Evolutionary conservation across 2,888 invertebrate species (phyloP).

Genomic region (Tinea semifulvella): DNA sequence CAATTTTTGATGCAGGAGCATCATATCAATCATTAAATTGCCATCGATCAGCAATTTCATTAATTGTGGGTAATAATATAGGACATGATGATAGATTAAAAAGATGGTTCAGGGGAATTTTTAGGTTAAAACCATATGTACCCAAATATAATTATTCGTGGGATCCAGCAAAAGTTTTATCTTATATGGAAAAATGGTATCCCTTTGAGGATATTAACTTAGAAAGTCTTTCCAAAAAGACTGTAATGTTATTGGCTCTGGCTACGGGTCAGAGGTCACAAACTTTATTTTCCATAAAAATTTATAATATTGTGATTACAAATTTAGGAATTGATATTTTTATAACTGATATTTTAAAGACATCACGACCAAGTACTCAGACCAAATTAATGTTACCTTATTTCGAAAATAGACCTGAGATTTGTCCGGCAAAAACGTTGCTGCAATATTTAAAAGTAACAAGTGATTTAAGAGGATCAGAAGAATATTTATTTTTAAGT

Average conservation of each 20-base stretch:
- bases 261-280: conserved; percentile 15
- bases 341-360: conserved; percentile 1
- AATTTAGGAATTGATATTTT: not conserved
- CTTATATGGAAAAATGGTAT: not conserved
- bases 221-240: conserved; percentile 8
- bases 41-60: conserved; percentile 13
- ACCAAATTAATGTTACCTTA: conserved; percentile 10
- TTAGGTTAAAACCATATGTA: conserved; percentile 13
- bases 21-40: conserved; percentile 8
- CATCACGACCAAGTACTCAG: conserved; percentile 2
- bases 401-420: conserved; percentile 9
- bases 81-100: conserved; percentile 13
- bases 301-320: conserved; percentile 2
- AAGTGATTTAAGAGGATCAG: not conserved
- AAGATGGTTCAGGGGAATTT: conserved; percentile 10
- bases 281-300: conserved; percentile 11
- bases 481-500: conserved; percentile 5
- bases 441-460: conserved; percentile 2
- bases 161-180: not conserved
- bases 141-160: conserved; percentile 14
- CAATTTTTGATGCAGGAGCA: not conserved
- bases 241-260: conserved; percentile 13
- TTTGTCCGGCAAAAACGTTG: conserved; percentile 14
- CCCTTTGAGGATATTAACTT: conserved; percentile 4
- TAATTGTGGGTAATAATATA: conserved; percentile 6